Base-by-base conservation (phyloP, 2,797 vertebrate genomes). In the Aselliscus stoliczkanus region DNA sequence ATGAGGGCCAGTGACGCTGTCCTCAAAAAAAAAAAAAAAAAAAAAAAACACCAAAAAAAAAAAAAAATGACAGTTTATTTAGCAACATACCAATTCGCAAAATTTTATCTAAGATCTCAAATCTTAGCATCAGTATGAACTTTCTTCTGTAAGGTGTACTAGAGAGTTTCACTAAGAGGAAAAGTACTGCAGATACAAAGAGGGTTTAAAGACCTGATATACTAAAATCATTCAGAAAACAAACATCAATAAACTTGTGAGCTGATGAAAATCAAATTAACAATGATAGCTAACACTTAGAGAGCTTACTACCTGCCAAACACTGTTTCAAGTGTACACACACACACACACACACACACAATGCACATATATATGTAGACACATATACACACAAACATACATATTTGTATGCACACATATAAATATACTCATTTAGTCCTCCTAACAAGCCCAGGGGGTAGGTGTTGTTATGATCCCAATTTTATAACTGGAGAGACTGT, bases 211-310 rank as follows among this genome's bases (percentile, higher is more conserved):
- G 17, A 70, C 20, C 17, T 94, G 56, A 44, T 58, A 54, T 84
- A n/a, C 31, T 37, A 79, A 93, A 62, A 21, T 85, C 70, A 34
- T 47, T 31, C 44, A 25, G 34, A 39, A 95, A 93, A 64, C 7
- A 92, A 83, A 88, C 25, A 77, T 20, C 88, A 37, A 84, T 37
- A 88, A 86, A 89, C 44, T 70, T 94, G 60, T 90, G 23, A 88
- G 47, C 9, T 90, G 50, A 90, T 42, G 18, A 93, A 42, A 88
- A 73, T 89, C 39, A 94, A 87, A 93, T 87, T 54, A 65, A 83
- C 31, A 90, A 88, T 21, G 72, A 60, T 6, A 93, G 39, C 42
- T 70, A 75, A 54, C 37, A 67, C 4, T 60, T 56, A 77, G 15
- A 88, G 60, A 80, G 39, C n/a, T 95, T 73, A 87, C 27, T 69